phyloP scores from a whole-genome alignment of 2,888 invertebrate species.

The Drosophila mimica region DNA sequence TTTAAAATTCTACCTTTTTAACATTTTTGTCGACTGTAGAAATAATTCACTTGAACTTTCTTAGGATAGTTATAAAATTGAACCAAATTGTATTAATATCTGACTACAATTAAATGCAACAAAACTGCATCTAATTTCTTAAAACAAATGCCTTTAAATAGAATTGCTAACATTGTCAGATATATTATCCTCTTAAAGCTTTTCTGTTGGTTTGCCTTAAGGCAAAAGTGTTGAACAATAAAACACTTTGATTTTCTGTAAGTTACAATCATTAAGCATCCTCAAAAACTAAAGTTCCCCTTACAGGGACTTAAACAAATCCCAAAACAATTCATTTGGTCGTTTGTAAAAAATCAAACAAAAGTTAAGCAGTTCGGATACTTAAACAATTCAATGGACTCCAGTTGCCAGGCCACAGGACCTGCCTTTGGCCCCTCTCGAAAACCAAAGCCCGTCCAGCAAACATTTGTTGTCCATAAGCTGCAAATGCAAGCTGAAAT shows the following conservation, averaged over 20 bases:
- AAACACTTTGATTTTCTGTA: slow-evolving; percentile 10
- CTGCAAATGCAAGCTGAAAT: slow-evolving; percentile 72
- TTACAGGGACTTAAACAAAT: slow-evolving; percentile 40
- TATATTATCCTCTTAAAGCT: not conserved
- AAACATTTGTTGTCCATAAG: slow-evolving; percentile 59
- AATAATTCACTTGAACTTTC: not conserved
- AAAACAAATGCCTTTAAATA: not conserved
- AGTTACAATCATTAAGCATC: slow-evolving; percentile 34
- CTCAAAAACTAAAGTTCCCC: slow-evolving; percentile 35
- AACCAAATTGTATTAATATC: not conserved
- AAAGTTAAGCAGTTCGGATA: slow-evolving; percentile 58
- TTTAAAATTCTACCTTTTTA: not conserved
- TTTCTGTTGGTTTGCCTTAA: not conserved
- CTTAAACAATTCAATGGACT: slow-evolving; percentile 72
- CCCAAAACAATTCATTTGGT: slow-evolving; percentile 37
- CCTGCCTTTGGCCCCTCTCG: not conserved
- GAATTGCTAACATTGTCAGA: not conserved
- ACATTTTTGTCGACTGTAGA: not conserved
- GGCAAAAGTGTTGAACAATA: slow-evolving; percentile 3
- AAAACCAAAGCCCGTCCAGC: slow-evolving; percentile 19
- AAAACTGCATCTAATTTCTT: not conserved
- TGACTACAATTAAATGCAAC: not conserved
- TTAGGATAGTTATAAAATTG: not conserved
- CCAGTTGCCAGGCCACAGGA: slow-evolving; percentile 36
- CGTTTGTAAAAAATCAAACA: slow-evolving; percentile 33